A percentile compares a stretch with the other conserved stretches of the same genome.
Conservation (phyloP, 2,797 vertebrate genomes). For the Alcedo atthis region DNA sequence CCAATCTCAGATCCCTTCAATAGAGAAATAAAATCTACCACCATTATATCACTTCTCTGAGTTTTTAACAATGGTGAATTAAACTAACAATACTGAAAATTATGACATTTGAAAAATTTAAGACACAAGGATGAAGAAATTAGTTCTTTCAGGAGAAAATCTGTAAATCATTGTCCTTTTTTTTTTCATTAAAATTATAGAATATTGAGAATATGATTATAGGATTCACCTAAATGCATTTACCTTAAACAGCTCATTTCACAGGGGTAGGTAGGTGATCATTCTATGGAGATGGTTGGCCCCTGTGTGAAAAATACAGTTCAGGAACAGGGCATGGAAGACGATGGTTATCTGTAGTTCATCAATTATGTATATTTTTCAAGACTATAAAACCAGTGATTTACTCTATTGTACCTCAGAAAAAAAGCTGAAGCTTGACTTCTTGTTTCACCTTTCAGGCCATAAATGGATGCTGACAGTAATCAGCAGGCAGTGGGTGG, state of each 20-base stretch:
- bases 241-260: neutral
- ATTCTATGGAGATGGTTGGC: neutral
- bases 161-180: neutral
- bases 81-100: neutral
- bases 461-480: conserved; percentile 39
- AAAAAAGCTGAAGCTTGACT: neutral
- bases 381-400: neutral
- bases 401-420: neutral
- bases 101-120: neutral
- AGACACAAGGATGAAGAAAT: neutral
- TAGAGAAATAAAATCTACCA: neutral
- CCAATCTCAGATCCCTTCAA: neutral
- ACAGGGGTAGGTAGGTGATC: neutral
- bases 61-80: neutral
- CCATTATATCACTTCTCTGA: neutral
- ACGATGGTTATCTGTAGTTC: neutral
- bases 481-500: conserved; percentile 20
- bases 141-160: neutral
- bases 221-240: neutral
- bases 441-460: conserved; percentile 28
- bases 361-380: conserved; percentile 17
- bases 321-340: neutral
- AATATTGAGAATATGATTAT: neutral
- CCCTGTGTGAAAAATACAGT: neutral
- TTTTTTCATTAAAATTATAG: neutral